Conservation (phyloP, 1,140 invertebrate genomes). For the Oppia nitens region DNA sequence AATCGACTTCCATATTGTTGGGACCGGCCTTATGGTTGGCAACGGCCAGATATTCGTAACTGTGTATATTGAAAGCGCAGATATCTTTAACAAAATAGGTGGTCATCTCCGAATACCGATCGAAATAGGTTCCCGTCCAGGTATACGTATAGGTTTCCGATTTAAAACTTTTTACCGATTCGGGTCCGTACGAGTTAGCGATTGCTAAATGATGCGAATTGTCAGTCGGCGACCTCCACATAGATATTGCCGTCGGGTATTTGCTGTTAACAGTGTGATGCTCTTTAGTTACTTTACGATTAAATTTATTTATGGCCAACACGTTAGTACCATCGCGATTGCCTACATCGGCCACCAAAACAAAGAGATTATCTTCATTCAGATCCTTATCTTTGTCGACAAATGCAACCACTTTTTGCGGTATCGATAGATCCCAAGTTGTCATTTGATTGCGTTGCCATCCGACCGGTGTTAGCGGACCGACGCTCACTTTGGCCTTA, state of each 20-base stretch:
- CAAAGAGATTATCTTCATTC: not conserved
- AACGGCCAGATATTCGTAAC: slow-evolving; percentile 27
- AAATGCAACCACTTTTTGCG: not conserved
- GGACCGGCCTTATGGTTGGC: slow-evolving; percentile 30
- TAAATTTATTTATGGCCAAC: not conserved
- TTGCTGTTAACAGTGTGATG: not conserved
- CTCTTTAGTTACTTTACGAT: not conserved
- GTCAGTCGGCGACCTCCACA: not conserved
- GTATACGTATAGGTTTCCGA: slow-evolving; percentile 23
- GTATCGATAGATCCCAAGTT: not conserved
- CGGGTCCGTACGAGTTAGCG: not conserved
- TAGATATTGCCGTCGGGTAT: not conserved
- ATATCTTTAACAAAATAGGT: slow-evolving; percentile 28
- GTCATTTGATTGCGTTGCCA: not conserved
- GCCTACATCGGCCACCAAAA: not conserved
- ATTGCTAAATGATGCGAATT: not conserved
- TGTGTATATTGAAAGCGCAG: slow-evolving; percentile 28
- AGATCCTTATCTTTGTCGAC: not conserved
- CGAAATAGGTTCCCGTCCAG: slow-evolving; percentile 36
- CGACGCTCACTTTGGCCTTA: not conserved
- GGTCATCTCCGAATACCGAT: slow-evolving; percentile 29
- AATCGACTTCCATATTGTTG: slow-evolving; percentile 28
- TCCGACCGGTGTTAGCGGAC: not conserved
- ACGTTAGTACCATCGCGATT: not conserved
- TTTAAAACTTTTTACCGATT: not conserved